Evolutionary conservation across 92 coral and sea anemone genomes (phyloP), one percentile per base, ranked within the genome.

Genomic region (Porites cylindrica): DNA sequence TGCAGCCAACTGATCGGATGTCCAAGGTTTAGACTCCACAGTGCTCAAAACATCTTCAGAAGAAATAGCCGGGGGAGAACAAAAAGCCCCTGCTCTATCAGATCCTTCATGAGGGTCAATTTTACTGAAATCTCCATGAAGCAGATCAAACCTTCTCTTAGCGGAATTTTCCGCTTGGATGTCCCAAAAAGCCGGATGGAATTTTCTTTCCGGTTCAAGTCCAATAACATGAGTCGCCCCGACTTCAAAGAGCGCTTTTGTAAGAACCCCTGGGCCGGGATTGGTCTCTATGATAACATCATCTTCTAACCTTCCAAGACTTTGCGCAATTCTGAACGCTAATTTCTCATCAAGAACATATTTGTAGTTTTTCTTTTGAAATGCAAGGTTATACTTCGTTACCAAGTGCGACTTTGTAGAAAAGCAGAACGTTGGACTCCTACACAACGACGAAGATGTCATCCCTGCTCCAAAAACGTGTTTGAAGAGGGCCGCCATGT

Each of bases 161-260:
- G 81, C 84, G 2, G 91, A 79, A 24, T 89, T 54, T 60, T 92
- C 87, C 17, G 66, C 70, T 66, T 93, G 91, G 43, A 97, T 82
- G 75, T 92, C 92, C 67, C n/a, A 65, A 47, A 97, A 80, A 18
- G 71, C 81, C 3, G 92, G 79, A 69, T 90, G 90, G 70, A 95
- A 97, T 71, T 82, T 90, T 71, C 92, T 93, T 76, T 97, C 95
- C 13, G 98, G 99, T 86, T 97, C 99, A 53, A 97, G 96, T 38
- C 98, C 94, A 72, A 95, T 84, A 7, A 97, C 77, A 60, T 92
- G 91, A 70, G 66, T 83, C 38, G 98, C 97, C 26, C 98, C 98
- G n/a, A 91, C 90, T 79, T 95, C 89, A 47, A 97, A 90, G 32
- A 97, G 68, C 65, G 98, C 98, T 72, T 86, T 86, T 5, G 96